Conservation (phyloP, 2,113 vertebrate species). For the Pangasianodon hypophthalmus region DNA sequence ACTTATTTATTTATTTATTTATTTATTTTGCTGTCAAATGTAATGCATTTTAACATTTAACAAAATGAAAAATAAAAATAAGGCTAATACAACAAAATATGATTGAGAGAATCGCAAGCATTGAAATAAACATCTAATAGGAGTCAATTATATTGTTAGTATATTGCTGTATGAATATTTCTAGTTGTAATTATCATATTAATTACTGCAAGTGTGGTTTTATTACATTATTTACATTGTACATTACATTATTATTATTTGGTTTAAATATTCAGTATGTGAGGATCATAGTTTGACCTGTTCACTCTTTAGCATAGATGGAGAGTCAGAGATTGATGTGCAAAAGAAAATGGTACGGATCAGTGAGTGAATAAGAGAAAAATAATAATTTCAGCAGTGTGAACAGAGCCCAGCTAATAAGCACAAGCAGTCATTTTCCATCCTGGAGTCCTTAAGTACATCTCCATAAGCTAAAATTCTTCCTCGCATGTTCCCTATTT, state of each 20-base stretch:
- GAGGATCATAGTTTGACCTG: not conserved
- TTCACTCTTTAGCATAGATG: not conserved
- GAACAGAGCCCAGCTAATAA: slow-evolving; percentile 47
- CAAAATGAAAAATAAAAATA: not conserved
- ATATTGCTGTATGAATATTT: not conserved
- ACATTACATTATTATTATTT: not conserved
- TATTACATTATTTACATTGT: too few species aligned
- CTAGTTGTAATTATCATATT: not conserved
- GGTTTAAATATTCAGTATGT: not conserved
- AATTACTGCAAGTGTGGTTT: not conserved
- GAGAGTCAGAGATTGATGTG: not conserved
- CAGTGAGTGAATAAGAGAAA: not conserved
- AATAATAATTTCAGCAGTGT: not conserved
- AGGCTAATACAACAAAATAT: too few species aligned
- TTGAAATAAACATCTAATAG: too few species aligned
- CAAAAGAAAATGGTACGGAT: not conserved
- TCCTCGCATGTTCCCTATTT: slow-evolving; percentile 28
- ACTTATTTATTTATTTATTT: not conserved
- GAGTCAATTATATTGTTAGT: too few species aligned
- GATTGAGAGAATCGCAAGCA: too few species aligned
- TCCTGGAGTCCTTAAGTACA: slow-evolving; percentile 64
- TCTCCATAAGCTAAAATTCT: slow-evolving; percentile 54
- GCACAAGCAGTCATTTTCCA: slow-evolving; percentile 59
- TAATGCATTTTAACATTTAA: not conserved
- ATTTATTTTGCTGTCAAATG: not conserved